Base-by-base conservation (phyloP, 53 echinoderm and acorn worm species). In the Luidia sarsii region DNA sequence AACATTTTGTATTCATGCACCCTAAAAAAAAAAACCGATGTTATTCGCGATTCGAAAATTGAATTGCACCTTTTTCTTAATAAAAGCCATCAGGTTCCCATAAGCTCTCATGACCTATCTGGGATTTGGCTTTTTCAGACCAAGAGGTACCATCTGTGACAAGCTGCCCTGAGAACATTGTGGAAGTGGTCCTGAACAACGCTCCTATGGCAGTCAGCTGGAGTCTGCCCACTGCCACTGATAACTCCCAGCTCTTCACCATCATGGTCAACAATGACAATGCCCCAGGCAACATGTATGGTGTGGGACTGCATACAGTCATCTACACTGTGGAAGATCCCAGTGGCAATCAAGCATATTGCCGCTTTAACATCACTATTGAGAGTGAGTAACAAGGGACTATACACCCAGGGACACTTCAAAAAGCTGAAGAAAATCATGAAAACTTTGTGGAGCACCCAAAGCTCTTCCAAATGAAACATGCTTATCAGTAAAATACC, bases 81-180 rank as follows among this genome's bases (percentile, higher is more conserved):
- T n/a, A n/a, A n/a, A n/a, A n/a, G n/a, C n/a, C n/a, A n/a, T n/a
- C n/a, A n/a, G n/a, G n/a, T n/a, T n/a, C n/a, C n/a, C n/a, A n/a
- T n/a, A n/a, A n/a, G n/a, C n/a, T n/a, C n/a, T n/a, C n/a, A n/a
- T n/a, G n/a, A n/a, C n/a, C n/a, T n/a, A n/a, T n/a, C n/a, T n/a
- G n/a, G n/a, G n/a, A n/a, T n/a, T n/a, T n/a, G n/a, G n/a, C n/a
- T n/a, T n/a, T n/a, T n/a, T n/a, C 11, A 54, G 90, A 90, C 71
- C 86, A 81, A 27, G 82, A 82, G 33, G 59, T 18, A 5, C 90
- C 86, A 11, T 82, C 82, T 13, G 64, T 90, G 33, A 19, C 29
- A 22, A 81, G 69, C 68, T 86, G 86, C 29, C 86, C 90, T 0
- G n/a, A 32, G 6, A 59, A 57, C 31, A 57, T 90, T 43, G 43